These are phyloP conservation scores for Oxygymnocypris stewartii DNA, from an alignment of 2,113 vertebrate genomes.

Conservation along the genomic window DNA sequence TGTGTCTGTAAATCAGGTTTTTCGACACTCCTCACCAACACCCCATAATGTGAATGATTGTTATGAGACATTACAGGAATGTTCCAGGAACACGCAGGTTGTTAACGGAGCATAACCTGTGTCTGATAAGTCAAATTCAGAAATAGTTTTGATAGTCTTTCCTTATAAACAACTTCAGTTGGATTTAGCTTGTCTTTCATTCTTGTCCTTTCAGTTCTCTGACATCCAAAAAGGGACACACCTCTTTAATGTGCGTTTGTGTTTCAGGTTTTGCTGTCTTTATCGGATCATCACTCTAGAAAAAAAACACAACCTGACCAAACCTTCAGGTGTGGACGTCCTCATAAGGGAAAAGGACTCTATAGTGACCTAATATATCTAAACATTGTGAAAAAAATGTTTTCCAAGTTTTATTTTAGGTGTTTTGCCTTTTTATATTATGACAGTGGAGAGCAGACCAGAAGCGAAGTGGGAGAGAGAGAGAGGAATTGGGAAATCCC, in stretches of 20 bases:
- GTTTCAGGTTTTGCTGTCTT: neutral
- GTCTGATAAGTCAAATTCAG: neutral
- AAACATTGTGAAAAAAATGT: neutral
- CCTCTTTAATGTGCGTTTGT: neutral
- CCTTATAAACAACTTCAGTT: neutral
- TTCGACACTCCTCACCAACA: slow-evolving; percentile 7
- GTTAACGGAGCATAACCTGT: neutral
- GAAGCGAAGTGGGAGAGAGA: too few relatives aligned
- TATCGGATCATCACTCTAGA: neutral
- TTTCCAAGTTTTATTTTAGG: neutral
- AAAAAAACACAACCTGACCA: neutral
- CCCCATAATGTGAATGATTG: neutral
- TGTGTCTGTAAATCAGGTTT: neutral
- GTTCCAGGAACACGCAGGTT: neutral
- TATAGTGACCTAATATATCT: neutral
- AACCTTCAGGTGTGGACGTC: neutral
- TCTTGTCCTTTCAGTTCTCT: neutral
- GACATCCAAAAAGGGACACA: neutral
- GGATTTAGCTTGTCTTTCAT: neutral
- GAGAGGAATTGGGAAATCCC: too few relatives aligned
- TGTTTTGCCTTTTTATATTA: too few relatives aligned
- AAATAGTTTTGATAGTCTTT: neutral
- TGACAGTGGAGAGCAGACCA: too few relatives aligned
- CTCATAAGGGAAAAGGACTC: neutral
- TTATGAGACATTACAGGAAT: neutral